These are phyloP conservation scores for Cantharis nigra DNA, from an alignment of 2,888 invertebrate species.

Conservation along the genomic window DNA sequence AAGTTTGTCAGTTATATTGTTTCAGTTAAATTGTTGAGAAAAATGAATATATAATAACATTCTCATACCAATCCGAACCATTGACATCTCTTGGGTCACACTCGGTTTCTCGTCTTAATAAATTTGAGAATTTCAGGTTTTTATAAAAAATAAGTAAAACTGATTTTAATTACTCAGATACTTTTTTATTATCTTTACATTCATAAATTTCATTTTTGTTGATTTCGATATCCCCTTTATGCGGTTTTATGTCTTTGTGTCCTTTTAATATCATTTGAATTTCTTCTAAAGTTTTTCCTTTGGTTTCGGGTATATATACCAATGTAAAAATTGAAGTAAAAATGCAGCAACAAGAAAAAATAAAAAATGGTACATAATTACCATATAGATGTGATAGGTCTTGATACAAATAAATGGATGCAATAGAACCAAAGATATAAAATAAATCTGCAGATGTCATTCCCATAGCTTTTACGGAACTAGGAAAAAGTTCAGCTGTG, in stretches of 20 bases:
- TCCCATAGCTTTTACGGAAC: conserved; percentile 52
- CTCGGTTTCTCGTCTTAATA: too few relatives aligned
- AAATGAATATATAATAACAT: too few relatives aligned
- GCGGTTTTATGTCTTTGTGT: neutral
- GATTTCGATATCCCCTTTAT: neutral
- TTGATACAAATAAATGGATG: neutral
- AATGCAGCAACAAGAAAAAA: conserved; percentile 46
- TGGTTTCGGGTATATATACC: conserved; percentile 50
- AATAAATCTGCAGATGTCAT: neutral
- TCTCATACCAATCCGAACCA: too few relatives aligned
- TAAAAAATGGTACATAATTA: conserved; percentile 38
- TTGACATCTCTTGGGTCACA: too few relatives aligned
- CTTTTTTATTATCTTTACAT: neutral
- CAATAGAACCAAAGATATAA: neutral
- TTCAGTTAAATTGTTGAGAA: too few relatives aligned
- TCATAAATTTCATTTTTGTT: neutral
- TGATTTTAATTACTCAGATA: neutral
- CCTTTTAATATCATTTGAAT: conserved; percentile 52
- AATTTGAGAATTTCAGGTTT: too few relatives aligned
- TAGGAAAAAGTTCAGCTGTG: conserved; percentile 53
- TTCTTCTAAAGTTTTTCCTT: conserved; percentile 51
- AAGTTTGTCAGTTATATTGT: too few relatives aligned
- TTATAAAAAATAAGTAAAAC: neutral
- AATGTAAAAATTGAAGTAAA: conserved; percentile 47
- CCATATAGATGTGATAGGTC: conserved; percentile 10